Conservation (phyloP, 1,140 invertebrate genomes). For the Cheumatopsyche charites region DNA sequence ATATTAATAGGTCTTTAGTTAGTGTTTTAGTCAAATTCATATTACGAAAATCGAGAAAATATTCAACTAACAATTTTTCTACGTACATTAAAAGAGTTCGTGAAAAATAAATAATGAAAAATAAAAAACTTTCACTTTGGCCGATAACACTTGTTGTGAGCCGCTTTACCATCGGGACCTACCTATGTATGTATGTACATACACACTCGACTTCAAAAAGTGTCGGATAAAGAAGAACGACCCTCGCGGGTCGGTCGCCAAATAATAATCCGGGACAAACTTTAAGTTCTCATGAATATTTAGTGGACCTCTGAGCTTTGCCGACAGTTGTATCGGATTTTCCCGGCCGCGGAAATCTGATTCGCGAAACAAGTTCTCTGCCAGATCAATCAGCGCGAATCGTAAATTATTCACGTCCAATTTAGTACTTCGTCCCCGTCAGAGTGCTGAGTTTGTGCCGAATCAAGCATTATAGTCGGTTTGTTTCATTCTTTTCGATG, state of each 20-base stretch:
- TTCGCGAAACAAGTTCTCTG: conserved; percentile 21
- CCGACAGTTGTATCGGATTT: conserved; percentile 31
- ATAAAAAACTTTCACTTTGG: conserved; percentile 11
- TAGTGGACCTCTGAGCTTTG: conserved; percentile 30
- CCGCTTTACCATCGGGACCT: too few relatives aligned
- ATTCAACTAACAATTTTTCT: background rate
- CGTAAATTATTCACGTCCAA: conserved; percentile 22
- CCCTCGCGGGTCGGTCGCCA: conserved; percentile 15
- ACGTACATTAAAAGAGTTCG: background rate
- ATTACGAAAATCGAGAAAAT: too few relatives aligned
- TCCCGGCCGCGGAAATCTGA: conserved; percentile 29
- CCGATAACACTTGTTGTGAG: background rate
- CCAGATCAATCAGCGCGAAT: background rate
- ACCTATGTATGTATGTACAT: too few relatives aligned
- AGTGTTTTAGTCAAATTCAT: too few relatives aligned
- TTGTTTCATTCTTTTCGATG: background rate
- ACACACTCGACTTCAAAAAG: background rate
- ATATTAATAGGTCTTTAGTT: too few relatives aligned
- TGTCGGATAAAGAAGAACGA: conserved; percentile 15
- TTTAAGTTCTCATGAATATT: conserved; percentile 26
- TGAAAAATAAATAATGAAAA: background rate
- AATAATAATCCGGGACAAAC: conserved; percentile 27
- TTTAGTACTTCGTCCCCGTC: conserved; percentile 11
- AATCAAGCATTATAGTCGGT: background rate
- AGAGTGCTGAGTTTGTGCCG: background rate